Conservation (phyloP, 2,113 vertebrate genomes). For the Junco hyemalis region DNA sequence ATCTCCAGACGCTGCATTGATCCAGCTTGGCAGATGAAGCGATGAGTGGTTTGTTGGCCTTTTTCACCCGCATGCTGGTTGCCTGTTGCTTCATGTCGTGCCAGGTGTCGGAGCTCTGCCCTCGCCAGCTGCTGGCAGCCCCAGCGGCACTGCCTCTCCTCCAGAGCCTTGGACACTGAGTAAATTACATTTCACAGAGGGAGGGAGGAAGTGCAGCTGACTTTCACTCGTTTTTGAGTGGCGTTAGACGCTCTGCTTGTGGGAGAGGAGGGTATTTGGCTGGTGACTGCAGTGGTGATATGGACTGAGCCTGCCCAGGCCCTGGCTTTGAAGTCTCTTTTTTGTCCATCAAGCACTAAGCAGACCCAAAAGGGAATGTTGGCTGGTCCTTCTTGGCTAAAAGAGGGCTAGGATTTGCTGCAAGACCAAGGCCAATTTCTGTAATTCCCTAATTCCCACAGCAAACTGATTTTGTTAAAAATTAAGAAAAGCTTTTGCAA, state of each 20-base stretch:
- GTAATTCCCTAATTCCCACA: background rate
- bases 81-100: background rate
- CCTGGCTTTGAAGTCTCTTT: background rate
- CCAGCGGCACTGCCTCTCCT: background rate
- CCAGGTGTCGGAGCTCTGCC: background rate
- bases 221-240: background rate
- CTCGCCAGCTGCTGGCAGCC: background rate
- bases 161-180: background rate
- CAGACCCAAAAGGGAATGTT: background rate
- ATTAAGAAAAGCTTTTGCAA: background rate
- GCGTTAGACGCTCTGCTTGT: background rate
- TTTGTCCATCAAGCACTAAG: background rate
- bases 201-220: background rate
- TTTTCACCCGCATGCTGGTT: background rate
- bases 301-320: background rate
- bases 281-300: background rate
- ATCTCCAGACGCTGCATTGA: background rate
- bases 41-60: background rate
- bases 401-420: background rate
- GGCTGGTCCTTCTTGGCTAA: background rate
- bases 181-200: accelerated
- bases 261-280: background rate
- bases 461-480: background rate
- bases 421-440: background rate
- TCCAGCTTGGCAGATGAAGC: background rate